phyloP scores from a whole-genome alignment of 2,888 invertebrate species.

The Colletes collaris region DNA sequence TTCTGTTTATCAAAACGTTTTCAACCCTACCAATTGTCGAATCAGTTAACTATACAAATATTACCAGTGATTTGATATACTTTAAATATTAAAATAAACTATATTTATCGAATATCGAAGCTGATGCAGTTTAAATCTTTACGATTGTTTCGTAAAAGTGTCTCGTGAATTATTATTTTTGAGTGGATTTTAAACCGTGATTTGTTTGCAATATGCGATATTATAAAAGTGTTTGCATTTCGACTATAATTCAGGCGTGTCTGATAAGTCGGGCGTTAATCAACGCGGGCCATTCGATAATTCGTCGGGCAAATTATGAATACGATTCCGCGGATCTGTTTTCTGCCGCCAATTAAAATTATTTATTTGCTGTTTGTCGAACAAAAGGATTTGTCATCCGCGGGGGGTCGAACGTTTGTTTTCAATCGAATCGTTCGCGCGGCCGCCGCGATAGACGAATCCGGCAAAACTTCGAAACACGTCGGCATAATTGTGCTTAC shows the following conservation, averaged over 20 bases:
- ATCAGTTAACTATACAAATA: no score
- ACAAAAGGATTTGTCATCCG: constrained; percentile 19
- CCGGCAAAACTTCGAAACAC: constrained; percentile 56
- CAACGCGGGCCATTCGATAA: constrained; percentile 9
- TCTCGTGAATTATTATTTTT: no score
- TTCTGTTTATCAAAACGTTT: no score
- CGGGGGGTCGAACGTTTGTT: constrained; percentile 34
- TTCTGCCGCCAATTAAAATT: constrained; percentile 43
- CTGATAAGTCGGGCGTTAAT: constrained; percentile 4
- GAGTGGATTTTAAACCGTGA: background rate
- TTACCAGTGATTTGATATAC: no score
- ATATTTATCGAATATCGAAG: no score
- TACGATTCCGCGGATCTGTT: constrained; percentile 11
- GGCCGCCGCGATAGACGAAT: constrained; percentile 41
- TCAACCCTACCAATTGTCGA: no score
- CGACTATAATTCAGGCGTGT: background rate
- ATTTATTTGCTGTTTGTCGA: constrained; percentile 44
- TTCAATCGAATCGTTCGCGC: constrained; percentile 55
- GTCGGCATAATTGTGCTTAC: constrained; percentile 50
- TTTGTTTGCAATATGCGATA: no score
- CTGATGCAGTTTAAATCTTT: no score
- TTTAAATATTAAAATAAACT: no score
- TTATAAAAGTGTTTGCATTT: background rate
- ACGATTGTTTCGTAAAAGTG: no score
- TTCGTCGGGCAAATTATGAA: constrained; percentile 14